A percentile compares a stretch with the other conserved stretches of the same genome.
These are phyloP conservation scores for Isaurus tuberculatus DNA, from an alignment of 92 coral and sea anemone genomes.

Conservation along the genomic window DNA sequence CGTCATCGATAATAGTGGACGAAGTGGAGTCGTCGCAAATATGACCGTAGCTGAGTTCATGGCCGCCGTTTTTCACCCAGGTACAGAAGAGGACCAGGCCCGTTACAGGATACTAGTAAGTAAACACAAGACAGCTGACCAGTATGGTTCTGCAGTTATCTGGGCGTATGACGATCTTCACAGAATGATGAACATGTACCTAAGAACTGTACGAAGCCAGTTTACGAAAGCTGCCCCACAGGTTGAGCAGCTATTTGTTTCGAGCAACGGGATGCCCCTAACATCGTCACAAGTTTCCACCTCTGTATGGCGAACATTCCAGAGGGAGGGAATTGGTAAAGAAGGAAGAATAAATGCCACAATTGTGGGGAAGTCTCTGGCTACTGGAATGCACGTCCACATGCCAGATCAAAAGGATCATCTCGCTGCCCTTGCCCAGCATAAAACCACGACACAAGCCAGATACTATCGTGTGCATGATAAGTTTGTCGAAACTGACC, in stretches of 20 bases:
- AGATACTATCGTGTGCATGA: constrained; percentile 55
- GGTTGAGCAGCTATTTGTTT: constrained; percentile 45
- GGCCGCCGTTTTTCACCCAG: constrained; percentile 55
- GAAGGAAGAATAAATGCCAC: constrained; percentile 54
- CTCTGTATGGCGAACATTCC: constrained; percentile 55
- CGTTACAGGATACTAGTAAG: constrained; percentile 59
- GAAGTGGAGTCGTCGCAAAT: constrained; percentile 62
- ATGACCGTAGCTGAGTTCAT: constrained; percentile 56
- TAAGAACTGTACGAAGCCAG: constrained; percentile 51
- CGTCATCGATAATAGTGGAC: constrained; percentile 62
- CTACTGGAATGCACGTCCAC: constrained; percentile 56
- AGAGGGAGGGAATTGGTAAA: constrained; percentile 52
- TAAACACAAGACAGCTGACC: constrained; percentile 57
- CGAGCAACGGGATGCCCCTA: constrained; percentile 61
- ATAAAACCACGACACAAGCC: constrained; percentile 56
- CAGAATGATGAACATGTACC: constrained; percentile 45
- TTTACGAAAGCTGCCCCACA: constrained; percentile 17
- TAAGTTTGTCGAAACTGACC: constrained; percentile 56
- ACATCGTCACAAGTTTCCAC: constrained; percentile 67
- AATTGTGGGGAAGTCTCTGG: constrained; percentile 57
- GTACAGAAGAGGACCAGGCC: constrained; percentile 58
- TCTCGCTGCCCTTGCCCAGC: constrained; percentile 65
- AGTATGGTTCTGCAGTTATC: constrained; percentile 58
- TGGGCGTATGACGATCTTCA: constrained; percentile 63
- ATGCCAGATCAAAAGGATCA: constrained; percentile 60